Base-by-base conservation (phyloP, 2,888 invertebrate genomes). In the Atethmia centrago region DNA sequence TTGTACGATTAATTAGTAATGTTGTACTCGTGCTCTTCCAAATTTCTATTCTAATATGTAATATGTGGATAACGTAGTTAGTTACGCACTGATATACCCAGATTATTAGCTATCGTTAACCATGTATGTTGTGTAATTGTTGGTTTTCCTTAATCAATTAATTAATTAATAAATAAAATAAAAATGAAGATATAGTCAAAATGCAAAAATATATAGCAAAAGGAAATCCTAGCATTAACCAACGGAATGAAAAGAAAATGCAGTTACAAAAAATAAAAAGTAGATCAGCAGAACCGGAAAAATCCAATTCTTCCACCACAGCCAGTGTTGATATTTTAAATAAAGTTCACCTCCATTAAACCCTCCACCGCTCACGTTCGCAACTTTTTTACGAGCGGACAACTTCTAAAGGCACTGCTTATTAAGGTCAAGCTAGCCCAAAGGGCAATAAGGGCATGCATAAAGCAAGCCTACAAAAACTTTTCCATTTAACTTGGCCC, bases 401-500 rank as follows among this genome's bases (percentile, higher is more conserved):
- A 88, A 90, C 87, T 90, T 86, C 83, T 87, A 82, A 90, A 90
- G 88, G 88, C 88, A 88, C 80, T 88, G 85, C 88, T 90, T 90
- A 92, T 88, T 90, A 90, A 92, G 91, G 91, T 88, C 89, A 89
- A 87, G 82, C 85, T 85, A 79, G 90, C 90, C 92, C 89, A 87
- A 88, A 91, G 91, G 92, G 90, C 71, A 79, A 79, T 74, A 74
- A 49, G 71, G 74, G 40, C 90, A 90, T 90, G 91, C 90, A 92
- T 93, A 92, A 93, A 92, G 90, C 89, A 91, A 81, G 84, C 87
- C 88, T 80, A 85, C 89, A 86, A 88, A 90, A 95, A 95, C 94
- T 94, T 95, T 95, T 92, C 93, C 94, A 94, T 95, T 94, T 93
- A 95, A 95, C 93, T 95, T 93, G 71, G 89, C 83, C 88, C 92